A percentile compares a stretch with the other conserved stretches of the same genome.
phyloP scores from a whole-genome alignment of 1,140 invertebrate genomes.

The Pseudobourletiella spinata region DNA sequence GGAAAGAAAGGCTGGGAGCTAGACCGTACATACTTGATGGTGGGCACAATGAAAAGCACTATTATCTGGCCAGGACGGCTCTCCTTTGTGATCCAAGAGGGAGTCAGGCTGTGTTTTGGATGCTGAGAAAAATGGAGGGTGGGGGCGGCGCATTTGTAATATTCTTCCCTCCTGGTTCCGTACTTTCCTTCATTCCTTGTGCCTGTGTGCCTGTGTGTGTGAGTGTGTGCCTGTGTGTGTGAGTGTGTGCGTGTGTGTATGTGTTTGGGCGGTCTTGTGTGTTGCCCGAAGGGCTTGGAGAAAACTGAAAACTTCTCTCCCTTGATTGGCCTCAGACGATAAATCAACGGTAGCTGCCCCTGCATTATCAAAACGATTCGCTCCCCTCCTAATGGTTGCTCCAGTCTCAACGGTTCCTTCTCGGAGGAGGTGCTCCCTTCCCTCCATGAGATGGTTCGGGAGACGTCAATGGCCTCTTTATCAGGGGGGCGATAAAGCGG shows the following conservation, averaged over 20 bases:
- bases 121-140: no score
- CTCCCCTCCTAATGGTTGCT: neutral
- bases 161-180: neutral
- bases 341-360: constrained; percentile 37
- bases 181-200: neutral
- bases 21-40: no score
- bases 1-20: no score
- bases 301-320: constrained; percentile 8
- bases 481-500: neutral
- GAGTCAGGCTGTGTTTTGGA: no score
- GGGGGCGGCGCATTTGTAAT: neutral
- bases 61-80: no score
- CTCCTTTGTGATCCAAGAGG: no score
- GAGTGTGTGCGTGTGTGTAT: neutral
- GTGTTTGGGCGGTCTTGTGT: no score
- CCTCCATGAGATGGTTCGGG: no score
- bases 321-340: constrained; percentile 31
- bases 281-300: no score
- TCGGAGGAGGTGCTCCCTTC: neutral
- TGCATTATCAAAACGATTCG: constrained; percentile 33
- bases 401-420: constrained; percentile 2
- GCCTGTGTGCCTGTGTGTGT: neutral
- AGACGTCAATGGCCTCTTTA: neutral
- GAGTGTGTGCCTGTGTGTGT: no score
- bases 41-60: no score